Base-by-base conservation (phyloP, 2,797 vertebrate species). In the Uromys caudimaculatus region DNA sequence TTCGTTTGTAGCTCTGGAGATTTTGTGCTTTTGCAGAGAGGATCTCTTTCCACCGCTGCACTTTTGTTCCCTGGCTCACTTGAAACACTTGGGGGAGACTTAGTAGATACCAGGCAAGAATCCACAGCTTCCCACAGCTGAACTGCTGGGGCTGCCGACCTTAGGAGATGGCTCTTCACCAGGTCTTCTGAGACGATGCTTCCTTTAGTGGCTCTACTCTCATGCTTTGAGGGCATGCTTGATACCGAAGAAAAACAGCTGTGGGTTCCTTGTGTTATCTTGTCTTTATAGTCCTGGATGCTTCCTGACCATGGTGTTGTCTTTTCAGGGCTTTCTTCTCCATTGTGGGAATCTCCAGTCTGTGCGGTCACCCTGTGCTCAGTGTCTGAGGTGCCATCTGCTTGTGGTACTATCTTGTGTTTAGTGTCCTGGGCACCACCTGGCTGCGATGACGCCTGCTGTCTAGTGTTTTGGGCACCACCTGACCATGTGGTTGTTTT, bases 321-420 rank as follows among this genome's bases (percentile, higher is more conserved):
- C 76, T 87, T 95, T 73, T 98, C 91, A 41, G 97, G 44, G 69
- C 97, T 75, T 7, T n/a, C 85, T 54, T 97, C 92, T 47, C 96
- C 88, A 54, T 91, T 98, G 14, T 93, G 60, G 16, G 76, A 90
- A 93, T 60, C 29, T 60, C 84, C 13, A 11, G 93, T 83, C 71
- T 78, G 44, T 94, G 58, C 19, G 9, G 32, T 52, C 58, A 24
- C 67, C 89, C 35, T 86, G 0, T 93, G 95, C 90, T 56, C 52
- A 6, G 77, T 29, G 81, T 27, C 90, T 41, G 56, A 56, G 56
- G 56, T 12, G 6, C 35, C 16, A 23, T 19, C 13, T 13, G 64
- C 8, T 29, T 41, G 58, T 2, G 64, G 6, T 2, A 1, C 14
- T 47, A 6, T 52, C 41, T 62, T 52, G 81, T 64, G 21, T 41